These are phyloP conservation scores for Sinonovacula constricta DNA, from an alignment of 1,140 invertebrate species.

Conservation along the genomic window DNA sequence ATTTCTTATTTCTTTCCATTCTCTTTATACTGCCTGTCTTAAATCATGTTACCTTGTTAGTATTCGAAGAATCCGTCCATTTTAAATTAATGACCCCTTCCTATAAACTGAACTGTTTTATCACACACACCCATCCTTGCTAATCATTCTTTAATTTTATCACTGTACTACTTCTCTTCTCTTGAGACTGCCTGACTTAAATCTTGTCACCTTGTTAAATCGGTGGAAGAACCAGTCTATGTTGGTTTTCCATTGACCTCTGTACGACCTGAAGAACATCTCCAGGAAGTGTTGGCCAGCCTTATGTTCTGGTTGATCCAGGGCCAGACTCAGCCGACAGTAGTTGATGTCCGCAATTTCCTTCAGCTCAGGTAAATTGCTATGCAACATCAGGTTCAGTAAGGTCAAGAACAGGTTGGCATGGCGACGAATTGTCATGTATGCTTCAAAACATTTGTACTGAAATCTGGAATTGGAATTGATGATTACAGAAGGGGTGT, in stretches of 20 bases:
- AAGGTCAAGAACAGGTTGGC: conserved; percentile 31
- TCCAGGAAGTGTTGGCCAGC: conserved; percentile 30
- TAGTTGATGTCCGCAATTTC: conserved; percentile 27
- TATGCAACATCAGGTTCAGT: conserved; percentile 42
- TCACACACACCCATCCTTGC: no score
- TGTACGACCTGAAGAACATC: conserved; percentile 12
- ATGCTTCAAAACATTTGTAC: conserved; percentile 27
- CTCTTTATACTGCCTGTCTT: no score
- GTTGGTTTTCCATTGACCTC: conserved; percentile 24
- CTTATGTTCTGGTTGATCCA: conserved; percentile 41
- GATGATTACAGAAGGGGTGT: no score
- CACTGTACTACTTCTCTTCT: no score
- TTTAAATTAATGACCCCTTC: no score
- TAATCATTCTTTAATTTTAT: no score
- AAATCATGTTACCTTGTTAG: no score
- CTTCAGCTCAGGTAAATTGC: conserved; percentile 35
- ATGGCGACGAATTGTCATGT: conserved; percentile 31
- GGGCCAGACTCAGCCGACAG: conserved; percentile 21
- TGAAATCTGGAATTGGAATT: no score
- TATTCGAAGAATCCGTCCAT: no score
- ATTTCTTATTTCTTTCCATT: no score
- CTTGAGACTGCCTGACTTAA: no score
- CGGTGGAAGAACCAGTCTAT: conserved; percentile 43
- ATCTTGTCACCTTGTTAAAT: conserved; percentile 18
- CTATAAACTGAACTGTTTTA: no score